These are phyloP conservation scores for Salvelinus fontinalis DNA, from an alignment of 2,113 vertebrate genomes.

Conservation along the genomic window DNA sequence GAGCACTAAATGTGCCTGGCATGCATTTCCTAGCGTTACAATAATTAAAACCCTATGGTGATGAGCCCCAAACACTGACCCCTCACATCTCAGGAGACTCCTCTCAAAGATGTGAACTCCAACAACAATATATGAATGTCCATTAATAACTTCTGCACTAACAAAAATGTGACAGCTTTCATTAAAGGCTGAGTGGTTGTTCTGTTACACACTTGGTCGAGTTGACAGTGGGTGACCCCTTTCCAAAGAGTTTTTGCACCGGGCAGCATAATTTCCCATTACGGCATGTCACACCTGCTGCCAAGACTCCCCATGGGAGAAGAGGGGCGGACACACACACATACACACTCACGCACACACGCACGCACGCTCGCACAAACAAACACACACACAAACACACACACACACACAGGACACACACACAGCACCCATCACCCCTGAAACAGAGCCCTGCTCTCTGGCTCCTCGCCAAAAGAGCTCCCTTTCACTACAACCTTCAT, in stretches of 20 bases:
- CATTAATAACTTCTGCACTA: conserved; percentile 50
- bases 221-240: conserved; percentile 68
- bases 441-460: conserved; percentile 60
- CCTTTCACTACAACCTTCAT: conserved; percentile 68
- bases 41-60: conserved; percentile 37
- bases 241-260: conserved; percentile 69
- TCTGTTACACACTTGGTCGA: conserved; percentile 55
- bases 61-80: conserved; percentile 23
- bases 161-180: conserved; percentile 61
- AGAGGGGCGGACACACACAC: conserved; percentile 11
- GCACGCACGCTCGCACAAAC: conserved; percentile 29
- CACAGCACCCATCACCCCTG: conserved; percentile 56
- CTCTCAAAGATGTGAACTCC: conserved; percentile 30
- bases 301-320: conserved; percentile 63
- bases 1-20: conserved; percentile 17
- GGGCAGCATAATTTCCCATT: conserved; percentile 73
- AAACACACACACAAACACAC: conserved; percentile 40
- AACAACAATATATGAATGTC: conserved; percentile 56
- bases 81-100: conserved; percentile 42
- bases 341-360: conserved; percentile 25
- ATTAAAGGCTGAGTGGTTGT: conserved; percentile 61
- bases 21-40: conserved; percentile 18
- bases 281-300: conserved; percentile 71
- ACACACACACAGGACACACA: conserved; percentile 19
- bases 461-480: conserved; percentile 60